Evolutionary conservation across 2,888 invertebrate species (phyloP), one percentile per base, ranked within the genome.

Genomic region (Philereme transversata): DNA sequence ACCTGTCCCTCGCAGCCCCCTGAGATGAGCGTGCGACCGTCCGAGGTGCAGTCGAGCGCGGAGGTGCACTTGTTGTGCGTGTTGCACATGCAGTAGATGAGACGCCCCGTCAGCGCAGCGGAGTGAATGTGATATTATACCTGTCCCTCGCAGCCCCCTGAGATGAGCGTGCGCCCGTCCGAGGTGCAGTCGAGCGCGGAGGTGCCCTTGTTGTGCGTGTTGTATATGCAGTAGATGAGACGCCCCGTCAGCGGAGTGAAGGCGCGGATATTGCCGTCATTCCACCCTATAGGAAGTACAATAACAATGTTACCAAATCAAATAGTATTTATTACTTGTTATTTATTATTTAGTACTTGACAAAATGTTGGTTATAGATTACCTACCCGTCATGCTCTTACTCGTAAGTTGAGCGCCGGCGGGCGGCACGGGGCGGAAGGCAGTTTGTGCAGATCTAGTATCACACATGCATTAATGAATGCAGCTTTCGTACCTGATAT

Each of bases 1-100:
- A 95, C 96, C 92, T 98, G 97, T n/a, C 98, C 98, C 79, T 98
- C 98, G 65, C 97, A 96, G 4, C 98, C 98, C 0, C 98, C 98
- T 50, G 97, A 97, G 50, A 98, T 94, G 54, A 99, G 93, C 34
- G 94, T 94, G 10, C 89, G 89, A 0, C 96, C 96, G 72, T 95
- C 94, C 4, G 91, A 93, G 0, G 97, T 96, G 68, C 96, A 93
- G 34, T 96, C 95, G 44, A 99, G 84, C 0, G 98, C 97, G 0
- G 98, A 97, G 0, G 97, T 96, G 57, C 97, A 97, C 81, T 97
- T 97, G 73, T 97, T 96, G 81, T 99, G 98, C 0, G 98, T 97
- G 89, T 97, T 96, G 70, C 95, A 93, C 73, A 99, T 97, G 51
- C 95, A 95, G 88, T 96, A 98, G 68, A 97, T 95, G 8, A 96